Conservation (phyloP, 2,113 vertebrate genomes). For the Ophthalmolycus amberensis region DNA sequence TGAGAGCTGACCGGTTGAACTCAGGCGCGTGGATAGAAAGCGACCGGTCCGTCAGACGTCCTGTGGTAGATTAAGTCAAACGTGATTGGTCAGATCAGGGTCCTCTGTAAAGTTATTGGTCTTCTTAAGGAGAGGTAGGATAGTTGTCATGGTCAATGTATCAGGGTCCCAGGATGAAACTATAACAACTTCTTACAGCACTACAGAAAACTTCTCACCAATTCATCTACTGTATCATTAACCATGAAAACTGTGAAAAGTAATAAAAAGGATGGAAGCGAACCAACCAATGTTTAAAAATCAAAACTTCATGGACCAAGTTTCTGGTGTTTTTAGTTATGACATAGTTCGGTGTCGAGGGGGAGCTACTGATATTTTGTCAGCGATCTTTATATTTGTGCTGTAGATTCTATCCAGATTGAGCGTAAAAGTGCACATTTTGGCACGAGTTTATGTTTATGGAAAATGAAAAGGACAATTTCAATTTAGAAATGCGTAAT, state of each 20-base stretch:
- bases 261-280: background rate
- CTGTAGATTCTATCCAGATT: background rate
- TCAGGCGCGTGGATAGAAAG: conserved; percentile 13
- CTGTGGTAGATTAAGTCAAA: background rate
- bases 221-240: conserved; percentile 6
- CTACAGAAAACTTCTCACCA: background rate
- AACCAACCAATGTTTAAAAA: background rate
- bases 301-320: background rate
- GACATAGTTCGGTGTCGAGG: conserved; percentile 9
- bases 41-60: conserved; percentile 20
- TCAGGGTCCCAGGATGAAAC: conserved; percentile 62
- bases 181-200: conserved; percentile 38
- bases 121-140: conserved; percentile 79
- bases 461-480: background rate
- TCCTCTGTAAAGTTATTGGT: conserved; percentile 56
- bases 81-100: conserved; percentile 43
- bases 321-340: conserved; percentile 2
- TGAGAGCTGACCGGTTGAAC: conserved; percentile 5
- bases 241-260: background rate
- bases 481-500: conserved; percentile 4
- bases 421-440: background rate
- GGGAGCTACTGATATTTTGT: conserved; percentile 10
- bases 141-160: conserved; percentile 71
- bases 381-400: background rate
- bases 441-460: conserved; percentile 29